Evolutionary conservation across 92 coral and sea anemone species (phyloP).

Genomic region (Siderastrea radians): DNA sequence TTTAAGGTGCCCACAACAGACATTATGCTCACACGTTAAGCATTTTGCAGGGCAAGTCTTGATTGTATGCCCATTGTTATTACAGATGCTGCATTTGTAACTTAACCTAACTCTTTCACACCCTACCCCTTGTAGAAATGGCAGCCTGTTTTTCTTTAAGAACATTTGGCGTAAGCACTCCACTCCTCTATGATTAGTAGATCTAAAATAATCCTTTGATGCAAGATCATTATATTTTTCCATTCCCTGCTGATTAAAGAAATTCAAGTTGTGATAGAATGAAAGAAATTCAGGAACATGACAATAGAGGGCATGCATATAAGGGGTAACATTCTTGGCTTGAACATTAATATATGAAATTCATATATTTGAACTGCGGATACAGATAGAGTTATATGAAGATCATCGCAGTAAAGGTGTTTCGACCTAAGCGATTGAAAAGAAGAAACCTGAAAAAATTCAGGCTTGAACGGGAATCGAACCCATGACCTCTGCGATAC

Average conservation of each 20-base stretch:
- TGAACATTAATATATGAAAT: no score
- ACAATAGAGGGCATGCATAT: conserved; percentile 55
- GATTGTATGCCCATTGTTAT: conserved; percentile 43
- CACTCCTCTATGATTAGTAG: conserved; percentile 58
- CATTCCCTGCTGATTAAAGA: conserved; percentile 52
- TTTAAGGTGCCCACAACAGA: no score
- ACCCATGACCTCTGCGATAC: no score
- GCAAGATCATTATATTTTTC: conserved; percentile 57
- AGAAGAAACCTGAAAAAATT: no score
- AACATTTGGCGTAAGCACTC: conserved; percentile 45
- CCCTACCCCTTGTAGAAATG: conserved; percentile 45
- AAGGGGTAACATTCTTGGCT: conserved; percentile 53
- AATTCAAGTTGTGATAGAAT: conserved; percentile 37
- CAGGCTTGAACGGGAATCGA: no score
- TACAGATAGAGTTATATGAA: no score
- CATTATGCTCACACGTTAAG: conserved; percentile 17
- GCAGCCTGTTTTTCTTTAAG: conserved; percentile 46
- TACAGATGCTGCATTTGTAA: conserved; percentile 42
- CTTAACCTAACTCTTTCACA: conserved; percentile 33
- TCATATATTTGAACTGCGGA: no score
- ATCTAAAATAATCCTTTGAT: conserved; percentile 57
- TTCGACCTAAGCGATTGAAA: no score
- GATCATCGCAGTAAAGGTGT: no score
- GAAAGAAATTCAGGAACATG: conserved; percentile 55
- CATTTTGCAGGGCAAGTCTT: conserved; percentile 57